Evolutionary conservation across 2,113 vertebrate species (phyloP).

Genomic region (Acanthisitta chloris): DNA sequence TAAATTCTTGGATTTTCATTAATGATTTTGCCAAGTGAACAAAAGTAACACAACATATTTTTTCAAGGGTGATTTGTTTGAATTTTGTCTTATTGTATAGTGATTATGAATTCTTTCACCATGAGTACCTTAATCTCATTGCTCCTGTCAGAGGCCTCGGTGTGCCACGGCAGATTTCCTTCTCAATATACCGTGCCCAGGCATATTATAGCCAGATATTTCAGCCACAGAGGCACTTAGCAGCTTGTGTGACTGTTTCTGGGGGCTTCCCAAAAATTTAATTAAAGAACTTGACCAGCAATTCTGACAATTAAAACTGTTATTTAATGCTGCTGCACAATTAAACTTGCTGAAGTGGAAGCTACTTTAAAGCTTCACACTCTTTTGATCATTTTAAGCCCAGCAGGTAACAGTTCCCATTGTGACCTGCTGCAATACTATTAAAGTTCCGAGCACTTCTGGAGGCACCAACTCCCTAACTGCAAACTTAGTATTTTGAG

Average conservation of each 20-base stretch:
- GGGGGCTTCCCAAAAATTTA: neutral
- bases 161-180: neutral
- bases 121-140: neutral
- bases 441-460: neutral
- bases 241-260: neutral
- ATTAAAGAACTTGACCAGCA: neutral
- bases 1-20: neutral
- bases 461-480: neutral
- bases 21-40: neutral
- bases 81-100: neutral
- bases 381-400: neutral
- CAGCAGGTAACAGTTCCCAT: neutral
- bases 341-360: neutral
- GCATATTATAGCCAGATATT: neutral
- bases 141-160: neutral
- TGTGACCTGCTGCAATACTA: neutral
- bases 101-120: neutral
- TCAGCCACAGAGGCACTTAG: neutral
- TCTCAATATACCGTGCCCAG: neutral
- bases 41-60: neutral
- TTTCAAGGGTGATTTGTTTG: neutral
- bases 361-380: neutral
- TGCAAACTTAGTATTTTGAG: neutral
- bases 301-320: neutral
- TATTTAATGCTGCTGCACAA: neutral